Evolutionary conservation across 2,113 vertebrate species (phyloP).

Genomic region (Catharus minimus): DNA sequence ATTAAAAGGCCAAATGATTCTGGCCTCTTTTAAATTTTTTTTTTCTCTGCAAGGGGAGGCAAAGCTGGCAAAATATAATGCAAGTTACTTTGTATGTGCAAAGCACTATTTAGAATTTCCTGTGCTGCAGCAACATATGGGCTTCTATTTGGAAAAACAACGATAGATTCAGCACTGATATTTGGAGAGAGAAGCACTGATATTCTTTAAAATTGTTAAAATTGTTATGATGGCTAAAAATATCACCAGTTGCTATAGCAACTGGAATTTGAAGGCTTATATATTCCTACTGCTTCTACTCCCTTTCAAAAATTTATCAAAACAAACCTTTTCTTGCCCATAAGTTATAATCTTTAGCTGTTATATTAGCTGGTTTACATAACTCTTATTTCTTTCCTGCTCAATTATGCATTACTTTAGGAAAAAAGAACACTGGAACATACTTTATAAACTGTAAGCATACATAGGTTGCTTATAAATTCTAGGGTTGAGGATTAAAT

Average conservation of each 20-base stretch:
- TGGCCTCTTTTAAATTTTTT: background rate
- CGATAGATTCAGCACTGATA: background rate
- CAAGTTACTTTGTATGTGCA: background rate
- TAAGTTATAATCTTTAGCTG: background rate
- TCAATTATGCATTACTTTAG: background rate
- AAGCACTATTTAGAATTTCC: background rate
- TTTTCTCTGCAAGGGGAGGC: background rate
- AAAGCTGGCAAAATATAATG: background rate
- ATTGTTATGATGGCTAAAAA: slow-evolving; percentile 51
- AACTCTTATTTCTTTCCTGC: background rate
- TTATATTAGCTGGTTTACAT: background rate
- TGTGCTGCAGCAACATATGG: background rate
- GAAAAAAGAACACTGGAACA: background rate
- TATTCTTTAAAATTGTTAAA: background rate
- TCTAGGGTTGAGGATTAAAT: background rate
- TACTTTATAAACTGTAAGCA: background rate
- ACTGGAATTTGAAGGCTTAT: slow-evolving; percentile 6
- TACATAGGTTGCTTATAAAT: background rate
- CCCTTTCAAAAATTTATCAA: slow-evolving; percentile 12
- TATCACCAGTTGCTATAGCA: slow-evolving; percentile 59
- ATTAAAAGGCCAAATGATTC: background rate
- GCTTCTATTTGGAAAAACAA: background rate
- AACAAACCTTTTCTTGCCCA: background rate
- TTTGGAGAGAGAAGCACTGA: background rate
- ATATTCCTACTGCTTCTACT: slow-evolving; percentile 2